phyloP scores from a whole-genome alignment of 1,140 invertebrate genomes.

The Drosophila busckii region DNA sequence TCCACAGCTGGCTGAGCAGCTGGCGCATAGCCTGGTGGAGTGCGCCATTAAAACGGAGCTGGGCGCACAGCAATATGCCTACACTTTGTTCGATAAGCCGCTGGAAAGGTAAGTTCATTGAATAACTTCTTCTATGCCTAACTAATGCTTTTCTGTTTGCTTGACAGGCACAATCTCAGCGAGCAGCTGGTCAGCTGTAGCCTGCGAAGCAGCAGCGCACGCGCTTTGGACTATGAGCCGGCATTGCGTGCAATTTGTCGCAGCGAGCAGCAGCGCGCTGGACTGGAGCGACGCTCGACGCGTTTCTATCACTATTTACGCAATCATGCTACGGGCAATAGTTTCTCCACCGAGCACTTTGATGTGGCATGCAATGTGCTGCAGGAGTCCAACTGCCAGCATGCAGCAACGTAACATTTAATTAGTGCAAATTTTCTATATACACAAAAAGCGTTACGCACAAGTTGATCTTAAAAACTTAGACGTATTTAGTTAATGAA shows the following conservation, averaged over 20 bases:
- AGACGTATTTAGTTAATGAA: neutral
- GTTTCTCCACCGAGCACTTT: conserved; percentile 50
- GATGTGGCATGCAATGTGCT: conserved; percentile 55
- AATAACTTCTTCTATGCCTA: neutral
- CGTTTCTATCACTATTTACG: conserved; percentile 83
- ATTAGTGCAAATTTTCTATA: conserved; percentile 25
- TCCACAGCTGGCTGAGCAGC: conserved; percentile 48
- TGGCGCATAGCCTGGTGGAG: conserved; percentile 64
- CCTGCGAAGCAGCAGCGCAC: conserved; percentile 36
- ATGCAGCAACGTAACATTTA: neutral
- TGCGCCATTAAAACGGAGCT: conserved; percentile 52
- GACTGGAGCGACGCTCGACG: conserved; percentile 80
- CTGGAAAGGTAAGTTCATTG: conserved; percentile 43
- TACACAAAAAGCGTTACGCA: too few relatives aligned
- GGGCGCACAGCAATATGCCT: conserved; percentile 46
- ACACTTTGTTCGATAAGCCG: conserved; percentile 66
- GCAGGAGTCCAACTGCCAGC: conserved; percentile 7
- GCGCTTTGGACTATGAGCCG: conserved; percentile 81
- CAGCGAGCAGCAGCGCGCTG: conserved; percentile 80
- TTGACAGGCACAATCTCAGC: conserved; percentile 25
- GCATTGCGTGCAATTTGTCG: conserved; percentile 81
- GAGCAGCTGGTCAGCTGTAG: conserved; percentile 42
- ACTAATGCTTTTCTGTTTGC: neutral
- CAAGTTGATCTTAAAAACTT: too few relatives aligned
- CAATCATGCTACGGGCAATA: conserved; percentile 46